Conservation (phyloP, 2,888 invertebrate genomes). For the Ceramica pisi region DNA sequence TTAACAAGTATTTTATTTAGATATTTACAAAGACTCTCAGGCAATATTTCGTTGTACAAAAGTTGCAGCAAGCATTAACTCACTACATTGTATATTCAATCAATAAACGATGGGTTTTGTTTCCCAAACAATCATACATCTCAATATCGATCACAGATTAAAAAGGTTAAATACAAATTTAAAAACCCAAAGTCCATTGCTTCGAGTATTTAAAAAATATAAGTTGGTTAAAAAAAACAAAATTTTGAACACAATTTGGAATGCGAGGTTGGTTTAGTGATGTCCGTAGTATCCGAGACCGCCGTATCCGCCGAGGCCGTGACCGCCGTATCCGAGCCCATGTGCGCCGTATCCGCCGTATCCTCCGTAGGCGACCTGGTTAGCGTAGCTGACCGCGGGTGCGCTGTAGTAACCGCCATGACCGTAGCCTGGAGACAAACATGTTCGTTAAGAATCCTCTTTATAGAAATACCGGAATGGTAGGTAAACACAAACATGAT, state of each 20-base stretch:
- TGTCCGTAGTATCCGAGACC: slow-evolving; percentile 71
- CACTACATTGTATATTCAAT: slow-evolving; percentile 20
- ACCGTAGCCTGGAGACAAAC: slow-evolving; percentile 63
- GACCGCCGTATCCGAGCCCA: slow-evolving; percentile 68
- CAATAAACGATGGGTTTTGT: slow-evolving; percentile 30
- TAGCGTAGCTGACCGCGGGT: slow-evolving; percentile 73
- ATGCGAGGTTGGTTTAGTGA: slow-evolving; percentile 71
- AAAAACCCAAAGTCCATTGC: slow-evolving; percentile 49
- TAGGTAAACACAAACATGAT: no score
- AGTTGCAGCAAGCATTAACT: slow-evolving; percentile 35
- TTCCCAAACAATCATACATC: slow-evolving; percentile 33
- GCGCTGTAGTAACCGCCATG: slow-evolving; percentile 68
- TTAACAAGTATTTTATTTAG: slow-evolving; percentile 67
- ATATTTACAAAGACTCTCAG: slow-evolving; percentile 79
- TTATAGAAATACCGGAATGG: no score
- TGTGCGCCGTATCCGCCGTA: slow-evolving; percentile 69
- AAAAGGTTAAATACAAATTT: slow-evolving; percentile 40
- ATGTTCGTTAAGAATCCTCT: background rate
- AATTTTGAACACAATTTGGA: slow-evolving; percentile 49
- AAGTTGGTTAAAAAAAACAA: slow-evolving; percentile 31
- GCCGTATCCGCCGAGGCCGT: slow-evolving; percentile 69
- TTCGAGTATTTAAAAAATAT: slow-evolving; percentile 65
- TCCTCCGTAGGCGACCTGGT: slow-evolving; percentile 69
- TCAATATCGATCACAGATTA: slow-evolving; percentile 56
- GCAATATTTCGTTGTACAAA: slow-evolving; percentile 74